Evolutionary conservation across 2,888 invertebrate genomes (phyloP).

Genomic region (Resseliella maxima): DNA sequence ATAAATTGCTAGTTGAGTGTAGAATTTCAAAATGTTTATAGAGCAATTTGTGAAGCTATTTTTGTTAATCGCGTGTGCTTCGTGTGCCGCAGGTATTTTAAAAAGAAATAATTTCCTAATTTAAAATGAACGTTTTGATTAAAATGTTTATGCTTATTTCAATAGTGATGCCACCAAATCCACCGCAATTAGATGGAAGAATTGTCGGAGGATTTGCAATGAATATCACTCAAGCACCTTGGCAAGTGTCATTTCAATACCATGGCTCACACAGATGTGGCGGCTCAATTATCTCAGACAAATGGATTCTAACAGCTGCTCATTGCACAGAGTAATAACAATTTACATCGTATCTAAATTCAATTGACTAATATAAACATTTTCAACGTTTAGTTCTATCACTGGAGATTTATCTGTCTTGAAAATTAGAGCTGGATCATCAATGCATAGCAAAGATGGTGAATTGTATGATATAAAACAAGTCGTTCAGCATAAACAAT

Average conservation of each 20-base stretch:
- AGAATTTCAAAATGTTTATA: not conserved
- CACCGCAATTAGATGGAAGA: slow-evolving; percentile 61
- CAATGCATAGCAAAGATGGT: slow-evolving; percentile 68
- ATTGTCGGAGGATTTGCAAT: slow-evolving; percentile 68
- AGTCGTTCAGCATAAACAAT: slow-evolving; percentile 70
- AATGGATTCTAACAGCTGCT: slow-evolving; percentile 67
- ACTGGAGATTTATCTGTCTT: slow-evolving; percentile 52
- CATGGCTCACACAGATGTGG: slow-evolving; percentile 65
- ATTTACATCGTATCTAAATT: slow-evolving; percentile 58
- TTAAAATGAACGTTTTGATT: too few species aligned
- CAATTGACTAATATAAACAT: slow-evolving; percentile 59
- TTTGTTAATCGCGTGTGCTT: not conserved
- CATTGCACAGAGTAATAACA: slow-evolving; percentile 67
- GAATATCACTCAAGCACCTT: slow-evolving; percentile 66
- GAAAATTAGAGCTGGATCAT: slow-evolving; percentile 66
- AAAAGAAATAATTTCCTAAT: not conserved
- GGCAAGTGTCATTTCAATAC: slow-evolving; percentile 68
- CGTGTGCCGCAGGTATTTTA: not conserved
- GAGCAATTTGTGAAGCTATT: not conserved
- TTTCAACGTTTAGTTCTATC: not conserved
- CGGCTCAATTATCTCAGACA: slow-evolving; percentile 64
- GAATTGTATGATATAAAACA: slow-evolving; percentile 68
- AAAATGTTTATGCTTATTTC: not conserved
- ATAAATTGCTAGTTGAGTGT: not conserved
- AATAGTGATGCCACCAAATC: slow-evolving; percentile 8